Conservation (phyloP, 1,140 invertebrate species). For the Nymphalis io region DNA sequence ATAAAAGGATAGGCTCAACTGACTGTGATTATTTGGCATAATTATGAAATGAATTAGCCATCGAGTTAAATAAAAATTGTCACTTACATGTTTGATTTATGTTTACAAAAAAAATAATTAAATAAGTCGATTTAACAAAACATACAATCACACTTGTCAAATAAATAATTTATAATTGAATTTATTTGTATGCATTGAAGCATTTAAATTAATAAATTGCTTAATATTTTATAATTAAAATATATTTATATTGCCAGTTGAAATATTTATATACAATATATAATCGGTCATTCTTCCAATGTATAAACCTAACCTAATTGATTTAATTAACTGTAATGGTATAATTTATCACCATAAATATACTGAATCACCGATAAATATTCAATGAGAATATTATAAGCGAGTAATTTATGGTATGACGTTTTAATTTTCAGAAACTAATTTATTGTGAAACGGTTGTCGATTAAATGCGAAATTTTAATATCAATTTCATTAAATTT, state of each 20-base stretch:
- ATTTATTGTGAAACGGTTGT: constrained; percentile 37
- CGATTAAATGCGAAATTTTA: constrained; percentile 25
- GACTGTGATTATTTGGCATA: no score
- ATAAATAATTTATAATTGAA: no score
- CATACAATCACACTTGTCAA: no score
- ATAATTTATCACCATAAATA: constrained; percentile 42
- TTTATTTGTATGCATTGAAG: neutral
- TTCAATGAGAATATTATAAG: constrained; percentile 44
- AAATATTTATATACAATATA: neutral
- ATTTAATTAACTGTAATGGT: constrained; percentile 40
- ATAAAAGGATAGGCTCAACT: no score
- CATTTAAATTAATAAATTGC: neutral
- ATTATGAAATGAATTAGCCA: no score
- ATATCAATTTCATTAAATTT: constrained; percentile 19
- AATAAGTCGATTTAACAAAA: no score
- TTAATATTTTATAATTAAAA: constrained; percentile 4
- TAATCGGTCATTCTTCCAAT: constrained; percentile 9
- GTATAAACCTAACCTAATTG: constrained; percentile 36
- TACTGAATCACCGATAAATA: constrained; percentile 40
- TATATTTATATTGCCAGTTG: neutral
- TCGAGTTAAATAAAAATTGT: no score
- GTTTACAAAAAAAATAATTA: no score
- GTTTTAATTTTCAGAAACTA: constrained; percentile 40
- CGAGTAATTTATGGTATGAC: constrained; percentile 40
- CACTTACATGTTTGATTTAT: no score